Percentiles rank a stretch among this genome's conserved stretches.
phyloP scores from a whole-genome alignment of 2,888 invertebrate species.

The Chaetogeoica ovagalla region DNA sequence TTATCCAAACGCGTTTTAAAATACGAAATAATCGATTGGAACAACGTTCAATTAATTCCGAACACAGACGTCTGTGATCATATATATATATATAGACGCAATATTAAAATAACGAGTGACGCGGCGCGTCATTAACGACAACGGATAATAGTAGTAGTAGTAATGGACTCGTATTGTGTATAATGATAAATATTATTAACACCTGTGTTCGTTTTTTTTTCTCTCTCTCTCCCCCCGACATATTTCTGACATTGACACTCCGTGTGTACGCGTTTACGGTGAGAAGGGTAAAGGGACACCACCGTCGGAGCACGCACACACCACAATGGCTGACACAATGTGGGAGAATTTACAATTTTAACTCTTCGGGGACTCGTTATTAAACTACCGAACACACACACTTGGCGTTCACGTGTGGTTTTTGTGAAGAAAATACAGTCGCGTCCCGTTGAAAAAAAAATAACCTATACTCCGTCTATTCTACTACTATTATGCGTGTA shows the following conservation, averaged over 20 bases:
- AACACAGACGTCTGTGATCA: no score
- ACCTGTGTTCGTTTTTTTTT: constrained; percentile 34
- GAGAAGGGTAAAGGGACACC: constrained; percentile 14
- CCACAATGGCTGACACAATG: constrained; percentile 27
- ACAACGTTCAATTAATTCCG: no score
- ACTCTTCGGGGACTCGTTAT: constrained; percentile 34
- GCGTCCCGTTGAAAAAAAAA: not conserved
- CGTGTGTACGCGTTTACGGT: not conserved
- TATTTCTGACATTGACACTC: constrained; percentile 33
- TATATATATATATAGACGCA: no score
- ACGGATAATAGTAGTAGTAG: not conserved
- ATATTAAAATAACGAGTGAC: no score
- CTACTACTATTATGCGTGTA: not conserved
- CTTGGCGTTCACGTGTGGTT: constrained; percentile 43
- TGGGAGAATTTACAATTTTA: constrained; percentile 24
- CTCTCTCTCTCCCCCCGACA: not conserved
- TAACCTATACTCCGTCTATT: not conserved
- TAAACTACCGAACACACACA: constrained; percentile 25
- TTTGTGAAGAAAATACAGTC: not conserved
- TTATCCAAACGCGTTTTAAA: no score
- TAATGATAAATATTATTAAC: not conserved
- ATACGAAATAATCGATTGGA: no score
- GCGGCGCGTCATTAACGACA: constrained; percentile 22
- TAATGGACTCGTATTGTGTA: constrained; percentile 27
- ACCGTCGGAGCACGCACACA: not conserved